phyloP scores from a whole-genome alignment of 2,113 vertebrate genomes.

The Clinocottus analis region DNA sequence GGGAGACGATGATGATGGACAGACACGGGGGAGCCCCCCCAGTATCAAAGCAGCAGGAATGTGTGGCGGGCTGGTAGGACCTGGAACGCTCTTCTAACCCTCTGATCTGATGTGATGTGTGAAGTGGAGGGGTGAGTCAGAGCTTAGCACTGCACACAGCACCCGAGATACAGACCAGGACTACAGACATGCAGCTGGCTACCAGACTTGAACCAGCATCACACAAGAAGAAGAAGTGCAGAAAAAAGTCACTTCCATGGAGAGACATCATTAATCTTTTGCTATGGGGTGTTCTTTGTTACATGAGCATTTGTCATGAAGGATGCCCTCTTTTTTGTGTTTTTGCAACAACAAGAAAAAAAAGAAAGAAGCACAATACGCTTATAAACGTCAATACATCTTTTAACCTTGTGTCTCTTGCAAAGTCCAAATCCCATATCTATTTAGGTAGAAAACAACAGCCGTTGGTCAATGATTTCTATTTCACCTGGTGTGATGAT shows the following conservation, averaged over 20 bases:
- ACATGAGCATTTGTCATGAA: conserved; percentile 42
- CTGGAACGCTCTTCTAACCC: conserved; percentile 71
- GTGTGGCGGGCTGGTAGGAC: conserved; percentile 73
- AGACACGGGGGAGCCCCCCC: conserved; percentile 74
- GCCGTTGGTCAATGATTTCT: conserved; percentile 41
- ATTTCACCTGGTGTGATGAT: conserved; percentile 57
- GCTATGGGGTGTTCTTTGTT: conserved; percentile 25
- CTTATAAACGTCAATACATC: conserved; percentile 60
- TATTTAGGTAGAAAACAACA: conserved; percentile 44
- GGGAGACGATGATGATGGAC: conserved; percentile 80
- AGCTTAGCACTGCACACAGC: conserved; percentile 63
- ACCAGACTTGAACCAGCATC: conserved; percentile 45
- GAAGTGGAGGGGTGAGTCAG: conserved; percentile 71
- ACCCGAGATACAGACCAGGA: conserved; percentile 63
- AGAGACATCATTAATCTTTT: conserved; percentile 15
- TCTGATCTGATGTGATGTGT: conserved; percentile 79
- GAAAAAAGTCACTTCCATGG: conserved; percentile 10
- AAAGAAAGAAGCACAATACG: conserved; percentile 29
- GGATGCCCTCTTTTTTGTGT: conserved; percentile 36
- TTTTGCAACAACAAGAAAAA: conserved; percentile 54
- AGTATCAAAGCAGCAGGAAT: conserved; percentile 84
- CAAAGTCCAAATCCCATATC: conserved; percentile 57
- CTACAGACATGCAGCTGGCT: conserved; percentile 59
- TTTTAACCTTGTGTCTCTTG: conserved; percentile 54
- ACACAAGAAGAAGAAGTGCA: background rate